A percentile compares a stretch with the other conserved stretches of the same genome.
These are phyloP conservation scores for Aphaenogaster rudis DNA, from an alignment of 1,140 invertebrate genomes.

Conservation along the genomic window DNA sequence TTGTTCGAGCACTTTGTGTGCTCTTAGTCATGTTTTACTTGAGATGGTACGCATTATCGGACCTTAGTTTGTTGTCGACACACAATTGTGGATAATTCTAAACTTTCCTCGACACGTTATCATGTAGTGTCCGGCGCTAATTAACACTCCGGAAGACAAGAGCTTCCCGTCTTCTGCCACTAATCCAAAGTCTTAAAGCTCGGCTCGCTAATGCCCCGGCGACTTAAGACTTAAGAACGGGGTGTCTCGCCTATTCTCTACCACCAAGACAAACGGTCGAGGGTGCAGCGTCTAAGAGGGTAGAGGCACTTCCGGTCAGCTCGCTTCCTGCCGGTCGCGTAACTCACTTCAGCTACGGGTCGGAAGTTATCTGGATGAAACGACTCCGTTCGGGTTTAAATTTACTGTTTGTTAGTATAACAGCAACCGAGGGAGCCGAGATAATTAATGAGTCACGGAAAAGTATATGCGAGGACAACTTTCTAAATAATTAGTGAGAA, in stretches of 20 bases:
- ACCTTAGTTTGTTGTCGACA: background rate
- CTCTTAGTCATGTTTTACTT: background rate
- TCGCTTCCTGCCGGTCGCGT: slow-evolving; percentile 46
- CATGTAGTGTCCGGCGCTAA: slow-evolving; percentile 29
- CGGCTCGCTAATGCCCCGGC: slow-evolving; percentile 5
- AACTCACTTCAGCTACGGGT: slow-evolving; percentile 44
- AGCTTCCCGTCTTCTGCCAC: slow-evolving; percentile 42
- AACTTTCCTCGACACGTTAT: background rate
- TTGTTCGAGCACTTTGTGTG: background rate
- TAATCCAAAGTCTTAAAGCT: slow-evolving; percentile 45
- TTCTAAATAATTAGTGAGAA: background rate
- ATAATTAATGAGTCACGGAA: background rate
- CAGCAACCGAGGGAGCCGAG: background rate
- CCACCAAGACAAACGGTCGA: slow-evolving; percentile 55
- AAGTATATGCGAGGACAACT: background rate
- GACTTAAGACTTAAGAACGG: slow-evolving; percentile 55
- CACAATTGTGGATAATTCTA: background rate
- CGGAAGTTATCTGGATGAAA: slow-evolving; percentile 55
- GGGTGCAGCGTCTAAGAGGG: slow-evolving; percentile 64
- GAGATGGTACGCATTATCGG: background rate
- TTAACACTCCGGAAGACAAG: slow-evolving; percentile 41
- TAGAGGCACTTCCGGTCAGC: slow-evolving; percentile 61
- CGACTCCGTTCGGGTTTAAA: slow-evolving; percentile 54
- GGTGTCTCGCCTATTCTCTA: slow-evolving; percentile 51
- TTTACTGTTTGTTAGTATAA: slow-evolving; percentile 47